Percentiles rank a stretch among this genome's conserved stretches.
Conservation (phyloP, 2,797 vertebrate genomes). For the Girardinus metallicus region DNA sequence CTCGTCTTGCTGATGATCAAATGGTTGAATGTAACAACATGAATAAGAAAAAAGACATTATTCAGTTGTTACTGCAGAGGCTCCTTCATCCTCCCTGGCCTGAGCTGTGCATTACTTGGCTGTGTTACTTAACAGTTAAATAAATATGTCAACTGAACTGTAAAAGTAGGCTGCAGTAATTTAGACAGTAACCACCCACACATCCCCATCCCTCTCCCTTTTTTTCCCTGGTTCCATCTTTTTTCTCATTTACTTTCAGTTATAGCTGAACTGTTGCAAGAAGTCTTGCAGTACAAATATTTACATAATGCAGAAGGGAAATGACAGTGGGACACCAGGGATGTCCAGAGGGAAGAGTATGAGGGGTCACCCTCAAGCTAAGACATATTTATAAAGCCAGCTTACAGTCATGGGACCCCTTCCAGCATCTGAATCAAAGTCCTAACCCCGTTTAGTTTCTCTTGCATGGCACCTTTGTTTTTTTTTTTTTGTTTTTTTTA, state of each 20-base stretch:
- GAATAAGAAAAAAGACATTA: background rate
- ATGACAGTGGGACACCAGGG: conserved; percentile 58
- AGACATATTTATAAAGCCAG: conserved; percentile 71
- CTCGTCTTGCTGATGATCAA: background rate
- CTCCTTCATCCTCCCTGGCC: conserved; percentile 9
- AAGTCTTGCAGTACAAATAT: conserved; percentile 65
- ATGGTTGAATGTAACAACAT: background rate
- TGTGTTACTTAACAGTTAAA: conserved; percentile 33
- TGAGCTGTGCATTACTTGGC: background rate
- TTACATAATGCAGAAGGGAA: conserved; percentile 62
- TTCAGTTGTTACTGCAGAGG: background rate
- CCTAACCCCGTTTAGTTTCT: conserved; percentile 59
- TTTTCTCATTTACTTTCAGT: conserved; percentile 30
- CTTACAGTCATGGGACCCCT: conserved; percentile 51
- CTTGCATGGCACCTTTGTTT: background rate
- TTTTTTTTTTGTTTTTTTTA: background rate
- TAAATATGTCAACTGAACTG: conserved; percentile 26
- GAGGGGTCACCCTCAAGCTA: conserved; percentile 56
- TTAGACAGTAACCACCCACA: conserved; percentile 24
- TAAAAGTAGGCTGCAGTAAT: conserved; percentile 32
- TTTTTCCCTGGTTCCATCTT: conserved; percentile 24
- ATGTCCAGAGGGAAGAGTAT: conserved; percentile 47
- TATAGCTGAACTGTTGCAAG: conserved; percentile 33
- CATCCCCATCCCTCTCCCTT: background rate
- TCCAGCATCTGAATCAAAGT: conserved; percentile 50